Evolutionary conservation across 2,113 vertebrate species (phyloP).

Genomic region (Lynx canadensis): DNA sequence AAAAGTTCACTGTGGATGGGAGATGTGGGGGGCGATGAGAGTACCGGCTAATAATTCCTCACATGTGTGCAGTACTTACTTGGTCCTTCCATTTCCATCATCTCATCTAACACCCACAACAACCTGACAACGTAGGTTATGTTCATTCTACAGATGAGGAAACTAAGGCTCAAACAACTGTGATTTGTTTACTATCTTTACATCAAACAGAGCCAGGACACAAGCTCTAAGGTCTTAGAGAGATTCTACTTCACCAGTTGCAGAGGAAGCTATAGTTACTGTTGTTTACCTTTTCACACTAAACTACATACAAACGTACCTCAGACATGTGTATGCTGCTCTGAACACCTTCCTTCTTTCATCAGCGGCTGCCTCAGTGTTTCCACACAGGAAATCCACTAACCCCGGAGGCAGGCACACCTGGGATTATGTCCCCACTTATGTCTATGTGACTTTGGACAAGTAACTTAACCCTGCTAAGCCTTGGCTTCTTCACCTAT

Average conservation of each 20-base stretch:
- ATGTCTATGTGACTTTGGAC: neutral
- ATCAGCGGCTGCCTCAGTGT: neutral
- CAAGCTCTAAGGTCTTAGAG: neutral
- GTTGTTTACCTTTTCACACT: neutral
- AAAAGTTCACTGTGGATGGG: neutral
- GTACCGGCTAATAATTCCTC: neutral
- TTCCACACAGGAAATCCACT: neutral
- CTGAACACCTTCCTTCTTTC: neutral
- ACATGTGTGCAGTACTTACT: neutral
- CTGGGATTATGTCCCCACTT: neutral
- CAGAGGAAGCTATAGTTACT: neutral
- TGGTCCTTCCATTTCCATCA: neutral
- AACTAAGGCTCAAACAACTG: neutral
- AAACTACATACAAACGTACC: neutral
- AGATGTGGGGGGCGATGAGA: neutral
- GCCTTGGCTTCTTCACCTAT: neutral
- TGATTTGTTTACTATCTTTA: neutral
- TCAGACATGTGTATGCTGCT: neutral
- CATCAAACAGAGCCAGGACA: neutral
- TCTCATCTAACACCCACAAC: neutral
- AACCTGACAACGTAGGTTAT: neutral
- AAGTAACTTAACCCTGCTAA: neutral
- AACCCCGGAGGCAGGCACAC: neutral
- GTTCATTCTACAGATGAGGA: neutral
- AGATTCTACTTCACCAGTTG: neutral